These are phyloP conservation scores for Typhlichthys eigenmanni DNA, from an alignment of 2,797 vertebrate genomes.

Conservation along the genomic window DNA sequence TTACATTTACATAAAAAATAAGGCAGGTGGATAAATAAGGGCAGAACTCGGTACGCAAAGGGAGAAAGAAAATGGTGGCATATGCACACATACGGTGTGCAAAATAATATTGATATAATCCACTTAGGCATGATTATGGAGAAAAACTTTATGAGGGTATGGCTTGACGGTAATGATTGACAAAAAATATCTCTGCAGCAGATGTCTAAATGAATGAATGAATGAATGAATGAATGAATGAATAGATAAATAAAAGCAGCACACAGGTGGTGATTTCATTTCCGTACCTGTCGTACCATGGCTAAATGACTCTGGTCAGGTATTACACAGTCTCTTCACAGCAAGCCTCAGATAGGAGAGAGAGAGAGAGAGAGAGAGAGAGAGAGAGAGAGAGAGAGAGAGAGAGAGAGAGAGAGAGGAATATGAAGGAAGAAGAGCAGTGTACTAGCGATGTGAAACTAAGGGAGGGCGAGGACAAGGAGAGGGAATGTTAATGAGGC, in stretches of 20 bases:
- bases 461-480: background rate
- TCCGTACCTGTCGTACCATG: slow-evolving; percentile 65
- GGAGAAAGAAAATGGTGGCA: too few relatives aligned
- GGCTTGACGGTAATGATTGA: slow-evolving; percentile 53
- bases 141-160: too few relatives aligned
- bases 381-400: background rate
- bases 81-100: too few relatives aligned
- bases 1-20: too few relatives aligned
- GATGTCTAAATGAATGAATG: slow-evolving; percentile 58
- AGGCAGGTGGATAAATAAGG: too few relatives aligned
- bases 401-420: slow-evolving; percentile 3
- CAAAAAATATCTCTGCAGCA: slow-evolving; percentile 71
- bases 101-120: too few relatives aligned
- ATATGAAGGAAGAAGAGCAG: slow-evolving; percentile 25
- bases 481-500: slow-evolving; percentile 38
- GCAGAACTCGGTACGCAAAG: too few relatives aligned
- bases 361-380: background rate
- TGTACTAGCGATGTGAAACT: slow-evolving; percentile 7
- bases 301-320: slow-evolving; percentile 73
- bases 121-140: too few relatives aligned
- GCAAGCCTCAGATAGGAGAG: slow-evolving; percentile 61
- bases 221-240: slow-evolving; percentile 59
- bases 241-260: slow-evolving; percentile 50
- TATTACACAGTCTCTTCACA: slow-evolving; percentile 56
- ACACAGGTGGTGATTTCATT: slow-evolving; percentile 69